Evolutionary conservation across 1,140 invertebrate genomes (phyloP), one percentile per base, ranked within the genome.

Genomic region (Archivesica marissinica): DNA sequence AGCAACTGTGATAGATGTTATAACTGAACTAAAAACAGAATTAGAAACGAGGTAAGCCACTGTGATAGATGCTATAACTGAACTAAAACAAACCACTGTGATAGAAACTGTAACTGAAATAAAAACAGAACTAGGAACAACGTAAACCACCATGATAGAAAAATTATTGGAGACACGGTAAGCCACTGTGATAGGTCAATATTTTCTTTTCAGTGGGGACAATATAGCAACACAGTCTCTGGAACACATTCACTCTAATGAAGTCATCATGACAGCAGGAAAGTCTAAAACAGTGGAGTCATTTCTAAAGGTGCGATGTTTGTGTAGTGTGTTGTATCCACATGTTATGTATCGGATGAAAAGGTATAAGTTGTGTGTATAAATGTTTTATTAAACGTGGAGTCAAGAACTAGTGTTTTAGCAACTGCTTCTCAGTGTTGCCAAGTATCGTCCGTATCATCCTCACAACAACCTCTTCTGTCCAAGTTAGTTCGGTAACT

Each of bases 171-270:
- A 98, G 93, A 96, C 96, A 44, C 96, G 96, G 96, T 96, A 90
- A 79, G 77, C 76, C 2, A 95, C 96, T 41, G 93, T 98, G 25
- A 94, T 97, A 50, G 96, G 97, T 88, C n/a, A n/a, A n/a, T n/a
- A n/a, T 61, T 70, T 64, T 38, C 54, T 50, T 90, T 91, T 78
- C 86, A 97, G 97, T 93, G 95, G 95, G 38, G 96, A 97, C 88
- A 97, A 97, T 93, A 97, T 98, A 84, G 96, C 96, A 7, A 94
- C 95, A 7, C 97, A 98, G 94, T 97, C 98, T 0, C 94, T 96
- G 52, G 97, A 98, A 93, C 97, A 99, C 90, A 97, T 99, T 88
- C 97, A 98, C 92, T 96, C 97, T 0, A 97, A 98, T 92, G 98
- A 99, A 94, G 96, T 98, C 52, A 97, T 99, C 78, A 95, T 99